Percentiles rank a stretch among this genome's conserved stretches.
phyloP scores from a whole-genome alignment of 2,797 vertebrate genomes.

The Erethizon dorsatum region DNA sequence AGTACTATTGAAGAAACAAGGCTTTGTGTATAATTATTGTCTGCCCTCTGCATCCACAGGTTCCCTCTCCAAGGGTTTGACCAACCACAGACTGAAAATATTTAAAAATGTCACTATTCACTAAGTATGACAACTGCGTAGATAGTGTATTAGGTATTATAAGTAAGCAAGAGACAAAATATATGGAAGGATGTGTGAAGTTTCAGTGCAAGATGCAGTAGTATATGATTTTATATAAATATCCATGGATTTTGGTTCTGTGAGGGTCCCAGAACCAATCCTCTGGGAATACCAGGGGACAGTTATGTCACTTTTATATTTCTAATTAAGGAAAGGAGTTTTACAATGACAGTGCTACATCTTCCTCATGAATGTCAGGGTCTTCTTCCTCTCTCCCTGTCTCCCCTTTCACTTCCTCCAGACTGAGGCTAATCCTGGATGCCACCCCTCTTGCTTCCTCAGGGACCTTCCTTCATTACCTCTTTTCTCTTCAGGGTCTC shows the following conservation, averaged over 20 bases:
- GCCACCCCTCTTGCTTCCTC: background rate
- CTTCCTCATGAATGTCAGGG: background rate
- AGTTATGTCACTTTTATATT: background rate
- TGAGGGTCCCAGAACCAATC: background rate
- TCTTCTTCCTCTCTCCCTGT: background rate
- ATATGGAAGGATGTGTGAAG: no score
- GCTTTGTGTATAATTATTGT: background rate
- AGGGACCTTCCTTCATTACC: background rate
- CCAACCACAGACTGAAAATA: background rate
- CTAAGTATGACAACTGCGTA: background rate
- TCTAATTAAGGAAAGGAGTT: slow-evolving; percentile 1
- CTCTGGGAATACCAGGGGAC: background rate
- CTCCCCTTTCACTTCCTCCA: background rate
- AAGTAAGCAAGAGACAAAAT: background rate
- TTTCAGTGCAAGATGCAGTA: background rate
- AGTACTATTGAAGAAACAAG: background rate
- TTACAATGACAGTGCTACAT: background rate
- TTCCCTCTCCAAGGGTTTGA: background rate
- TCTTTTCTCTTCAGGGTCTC: slow-evolving; percentile 3
- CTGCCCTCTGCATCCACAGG: background rate
- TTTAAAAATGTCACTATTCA: background rate
- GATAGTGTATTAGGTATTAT: background rate
- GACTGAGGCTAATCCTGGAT: background rate
- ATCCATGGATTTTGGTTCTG: background rate
- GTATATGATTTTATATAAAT: background rate